Conservation (phyloP, 2,888 invertebrate species). For the Bimastos eiseni region DNA sequence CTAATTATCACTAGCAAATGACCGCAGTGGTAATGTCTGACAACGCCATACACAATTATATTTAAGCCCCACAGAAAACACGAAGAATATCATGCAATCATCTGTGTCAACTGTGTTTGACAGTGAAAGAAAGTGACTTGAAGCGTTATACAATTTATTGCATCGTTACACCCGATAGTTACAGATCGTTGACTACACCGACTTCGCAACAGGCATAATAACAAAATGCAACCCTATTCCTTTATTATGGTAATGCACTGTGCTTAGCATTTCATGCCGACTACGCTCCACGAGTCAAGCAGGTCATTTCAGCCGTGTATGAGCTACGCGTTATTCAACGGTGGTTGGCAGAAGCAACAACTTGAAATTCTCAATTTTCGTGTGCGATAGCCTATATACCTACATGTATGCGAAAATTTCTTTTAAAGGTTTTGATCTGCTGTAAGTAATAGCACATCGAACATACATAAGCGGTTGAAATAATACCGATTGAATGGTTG, state of each 20-base stretch:
- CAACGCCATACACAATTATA: background rate
- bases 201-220: background rate
- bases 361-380: too few species aligned
- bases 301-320: background rate
- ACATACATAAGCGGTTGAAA: too few species aligned
- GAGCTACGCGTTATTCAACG: background rate
- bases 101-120: too few species aligned
- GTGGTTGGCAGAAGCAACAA: background rate
- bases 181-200: background rate
- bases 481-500: too few species aligned
- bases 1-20: too few species aligned
- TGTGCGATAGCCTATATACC: too few species aligned
- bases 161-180: background rate
- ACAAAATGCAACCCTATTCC: background rate
- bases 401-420: too few species aligned
- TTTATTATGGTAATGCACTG: background rate
- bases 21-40: too few species aligned
- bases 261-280: background rate
- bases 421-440: background rate
- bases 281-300: background rate
- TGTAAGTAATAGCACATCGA: background rate
- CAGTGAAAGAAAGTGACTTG: background rate
- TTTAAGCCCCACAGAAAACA: background rate
- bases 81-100: too few species aligned
- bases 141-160: background rate